phyloP scores from a whole-genome alignment of 2,113 vertebrate genomes.

The Apus apus region DNA sequence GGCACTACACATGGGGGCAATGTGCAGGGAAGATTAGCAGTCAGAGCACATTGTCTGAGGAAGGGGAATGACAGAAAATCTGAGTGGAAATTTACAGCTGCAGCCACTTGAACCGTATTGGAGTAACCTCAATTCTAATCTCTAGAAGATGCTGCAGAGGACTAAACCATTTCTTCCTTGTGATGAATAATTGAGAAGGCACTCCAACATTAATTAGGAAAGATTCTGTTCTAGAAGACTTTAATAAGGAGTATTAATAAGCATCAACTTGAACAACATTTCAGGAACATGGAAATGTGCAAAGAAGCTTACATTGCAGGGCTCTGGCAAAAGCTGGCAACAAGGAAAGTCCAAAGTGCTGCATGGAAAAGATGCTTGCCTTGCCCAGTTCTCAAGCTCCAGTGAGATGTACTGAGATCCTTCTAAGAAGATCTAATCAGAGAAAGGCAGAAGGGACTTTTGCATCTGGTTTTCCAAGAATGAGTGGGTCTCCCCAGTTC shows the following conservation, averaged over 20 bases:
- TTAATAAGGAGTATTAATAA: slow-evolving; percentile 60
- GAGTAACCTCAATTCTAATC: slow-evolving; percentile 17
- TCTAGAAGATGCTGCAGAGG: slow-evolving; percentile 35
- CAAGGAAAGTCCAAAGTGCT: not conserved
- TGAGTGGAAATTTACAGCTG: slow-evolving; percentile 52
- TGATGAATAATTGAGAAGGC: slow-evolving; percentile 66
- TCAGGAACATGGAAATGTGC: not conserved
- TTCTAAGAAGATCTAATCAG: not conserved
- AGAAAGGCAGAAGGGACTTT: not conserved
- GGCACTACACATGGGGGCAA: not conserved
- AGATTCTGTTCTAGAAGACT: slow-evolving; percentile 41
- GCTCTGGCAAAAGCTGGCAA: not conserved
- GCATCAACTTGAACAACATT: not conserved
- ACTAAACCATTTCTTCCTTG: slow-evolving; percentile 26
- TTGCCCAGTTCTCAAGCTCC: not conserved
- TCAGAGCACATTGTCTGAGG: not conserved
- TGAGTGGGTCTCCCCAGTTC: not conserved
- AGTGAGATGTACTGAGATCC: not conserved
- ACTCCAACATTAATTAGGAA: slow-evolving; percentile 50
- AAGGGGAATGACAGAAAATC: slow-evolving; percentile 12
- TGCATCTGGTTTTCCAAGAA: not conserved
- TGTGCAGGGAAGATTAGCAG: not conserved
- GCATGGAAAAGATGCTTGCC: not conserved
- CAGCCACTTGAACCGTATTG: slow-evolving; percentile 35
- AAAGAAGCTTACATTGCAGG: not conserved